phyloP scores from a whole-genome alignment of 2,113 vertebrate genomes.

The Plecotus auritus region DNA sequence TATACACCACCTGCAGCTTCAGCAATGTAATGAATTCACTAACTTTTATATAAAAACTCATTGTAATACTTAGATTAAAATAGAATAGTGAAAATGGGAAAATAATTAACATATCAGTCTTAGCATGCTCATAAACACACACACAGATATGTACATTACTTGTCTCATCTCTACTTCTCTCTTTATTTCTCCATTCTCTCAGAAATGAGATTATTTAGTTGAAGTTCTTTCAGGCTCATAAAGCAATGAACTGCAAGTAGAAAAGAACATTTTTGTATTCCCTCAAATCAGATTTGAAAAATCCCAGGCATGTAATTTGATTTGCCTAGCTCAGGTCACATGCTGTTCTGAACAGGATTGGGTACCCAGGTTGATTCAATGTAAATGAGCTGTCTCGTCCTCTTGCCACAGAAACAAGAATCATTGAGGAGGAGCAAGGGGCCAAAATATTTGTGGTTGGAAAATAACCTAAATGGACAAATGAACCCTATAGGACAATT shows the following conservation, averaged over 20 bases:
- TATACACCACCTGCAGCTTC: slow-evolving; percentile 63
- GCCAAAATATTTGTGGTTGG: not conserved
- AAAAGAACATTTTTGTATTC: not conserved
- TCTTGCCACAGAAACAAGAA: not conserved
- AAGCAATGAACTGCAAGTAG: not conserved
- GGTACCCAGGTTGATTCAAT: not conserved
- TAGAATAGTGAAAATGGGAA: not conserved
- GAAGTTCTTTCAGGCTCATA: not conserved
- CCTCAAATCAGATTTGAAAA: slow-evolving; percentile 9
- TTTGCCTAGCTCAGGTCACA: not conserved
- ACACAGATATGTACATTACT: not conserved
- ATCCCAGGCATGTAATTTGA: not conserved
- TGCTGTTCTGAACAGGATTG: not conserved
- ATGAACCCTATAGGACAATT: not conserved
- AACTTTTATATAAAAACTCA: slow-evolving; percentile 32
- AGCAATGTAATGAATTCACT: slow-evolving; percentile 33
- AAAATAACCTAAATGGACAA: not conserved
- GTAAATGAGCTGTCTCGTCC: not conserved
- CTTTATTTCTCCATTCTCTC: not conserved
- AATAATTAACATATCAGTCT: not conserved
- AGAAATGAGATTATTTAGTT: not conserved
- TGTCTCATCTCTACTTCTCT: not conserved
- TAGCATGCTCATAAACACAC: not conserved
- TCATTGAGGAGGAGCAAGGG: not conserved
- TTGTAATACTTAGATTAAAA: slow-evolving; percentile 35